Evolutionary conservation across 2,113 vertebrate species (phyloP).

Genomic region (Reinhardtius hippoglossoides): DNA sequence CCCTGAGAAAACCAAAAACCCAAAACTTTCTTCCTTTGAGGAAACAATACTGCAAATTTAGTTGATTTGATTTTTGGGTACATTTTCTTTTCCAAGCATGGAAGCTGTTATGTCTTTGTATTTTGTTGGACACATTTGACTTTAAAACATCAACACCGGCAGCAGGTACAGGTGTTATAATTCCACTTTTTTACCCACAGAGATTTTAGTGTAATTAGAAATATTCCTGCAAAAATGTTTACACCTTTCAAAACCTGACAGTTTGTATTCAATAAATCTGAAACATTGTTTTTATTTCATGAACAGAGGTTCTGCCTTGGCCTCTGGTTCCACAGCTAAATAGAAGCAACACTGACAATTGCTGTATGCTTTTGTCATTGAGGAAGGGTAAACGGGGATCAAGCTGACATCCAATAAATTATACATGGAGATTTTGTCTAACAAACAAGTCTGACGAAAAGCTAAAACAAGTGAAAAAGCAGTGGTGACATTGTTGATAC

Average conservation of each 20-base stretch:
- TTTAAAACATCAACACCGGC: no score
- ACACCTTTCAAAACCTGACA: neutral
- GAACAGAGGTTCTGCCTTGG: slow-evolving; percentile 18
- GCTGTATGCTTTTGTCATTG: slow-evolving; percentile 61
- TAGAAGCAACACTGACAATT: slow-evolving; percentile 17
- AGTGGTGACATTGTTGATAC: slow-evolving; percentile 25
- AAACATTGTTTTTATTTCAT: slow-evolving; percentile 8
- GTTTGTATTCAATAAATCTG: neutral
- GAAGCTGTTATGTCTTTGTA: no score
- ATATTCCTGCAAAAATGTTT: neutral
- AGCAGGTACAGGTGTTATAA: neutral
- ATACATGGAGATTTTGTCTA: slow-evolving; percentile 67
- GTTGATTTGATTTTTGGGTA: no score
- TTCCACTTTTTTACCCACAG: neutral
- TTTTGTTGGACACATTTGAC: no score
- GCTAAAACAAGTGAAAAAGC: slow-evolving; percentile 66
- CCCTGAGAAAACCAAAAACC: no score
- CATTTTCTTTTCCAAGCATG: no score
- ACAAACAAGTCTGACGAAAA: slow-evolving; percentile 58
- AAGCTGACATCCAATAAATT: slow-evolving; percentile 69
- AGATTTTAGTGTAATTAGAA: neutral
- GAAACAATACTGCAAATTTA: no score
- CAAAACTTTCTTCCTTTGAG: no score
- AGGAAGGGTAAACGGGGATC: slow-evolving; percentile 58
- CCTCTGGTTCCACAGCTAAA: slow-evolving; percentile 34